Percentiles rank a stretch among this genome's conserved stretches.
Evolutionary conservation across 2,113 vertebrate species (phyloP).

Genomic region (Octodon degus): DNA sequence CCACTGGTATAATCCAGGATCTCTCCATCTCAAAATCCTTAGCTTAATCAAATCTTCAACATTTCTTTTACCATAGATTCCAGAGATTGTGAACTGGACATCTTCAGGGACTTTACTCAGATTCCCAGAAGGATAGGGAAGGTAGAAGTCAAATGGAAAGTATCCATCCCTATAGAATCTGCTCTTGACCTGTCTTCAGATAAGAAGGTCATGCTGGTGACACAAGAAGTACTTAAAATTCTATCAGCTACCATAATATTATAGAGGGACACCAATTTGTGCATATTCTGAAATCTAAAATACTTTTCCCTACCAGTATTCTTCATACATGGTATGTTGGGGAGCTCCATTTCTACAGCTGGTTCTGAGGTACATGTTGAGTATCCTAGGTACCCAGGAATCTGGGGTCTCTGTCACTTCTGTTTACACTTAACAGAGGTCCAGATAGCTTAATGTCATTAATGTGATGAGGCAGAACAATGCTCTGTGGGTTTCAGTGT

Average conservation of each 20-base stretch:
- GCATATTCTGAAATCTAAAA: not conserved
- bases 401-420: not conserved
- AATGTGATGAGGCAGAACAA: not conserved
- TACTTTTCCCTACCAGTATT: not conserved
- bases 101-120: not conserved
- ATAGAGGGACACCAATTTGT: not conserved
- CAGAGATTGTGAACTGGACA: not conserved
- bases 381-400: slow-evolving; percentile 1
- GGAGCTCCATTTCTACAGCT: not conserved
- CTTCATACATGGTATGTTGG: not conserved
- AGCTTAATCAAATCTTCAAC: not conserved
- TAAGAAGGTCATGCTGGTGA: not conserved
- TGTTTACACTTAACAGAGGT: no score
- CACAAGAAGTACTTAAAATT: not conserved
- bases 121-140: not conserved
- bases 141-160: not conserved
- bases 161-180: not conserved
- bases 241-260: not conserved
- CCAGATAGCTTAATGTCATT: no score
- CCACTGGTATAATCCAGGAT: not conserved
- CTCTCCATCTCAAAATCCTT: not conserved
- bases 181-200: slow-evolving; percentile 1
- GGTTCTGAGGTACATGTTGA: not conserved
- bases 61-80: not conserved
- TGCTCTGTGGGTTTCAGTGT: not conserved